Conservation (phyloP, 2,888 invertebrate genomes). For the Tholera decimalis region DNA sequence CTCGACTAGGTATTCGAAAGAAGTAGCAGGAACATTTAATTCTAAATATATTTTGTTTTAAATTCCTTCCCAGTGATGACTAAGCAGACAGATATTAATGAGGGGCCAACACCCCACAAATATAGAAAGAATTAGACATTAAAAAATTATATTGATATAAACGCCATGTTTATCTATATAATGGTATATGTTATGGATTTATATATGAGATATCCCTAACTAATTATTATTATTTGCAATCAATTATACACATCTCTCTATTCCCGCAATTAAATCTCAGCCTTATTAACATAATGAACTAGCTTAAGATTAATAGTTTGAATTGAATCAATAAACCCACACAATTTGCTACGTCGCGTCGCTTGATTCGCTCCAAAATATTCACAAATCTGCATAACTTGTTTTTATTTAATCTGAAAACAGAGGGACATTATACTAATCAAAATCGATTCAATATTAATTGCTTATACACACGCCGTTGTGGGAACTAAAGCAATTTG, state of each 20-base stretch:
- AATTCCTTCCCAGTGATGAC: too few relatives aligned
- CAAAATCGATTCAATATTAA: conserved; percentile 13
- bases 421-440: background rate
- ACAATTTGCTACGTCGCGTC: conserved; percentile 9
- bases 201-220: conserved; percentile 10
- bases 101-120: background rate
- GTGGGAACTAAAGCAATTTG: background rate
- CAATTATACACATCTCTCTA: conserved; percentile 47
- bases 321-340: conserved; percentile 37
- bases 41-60: too few relatives aligned
- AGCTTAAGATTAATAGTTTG: conserved; percentile 27
- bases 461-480: background rate
- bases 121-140: background rate
- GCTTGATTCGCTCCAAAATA: conserved; percentile 30
- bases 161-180: background rate
- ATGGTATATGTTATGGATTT: background rate
- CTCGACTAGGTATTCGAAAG: too few relatives aligned
- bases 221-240: conserved; percentile 45
- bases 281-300: conserved; percentile 51
- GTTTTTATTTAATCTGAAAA: conserved; percentile 22
- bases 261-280: conserved; percentile 30
- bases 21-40: too few relatives aligned
- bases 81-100: too few relatives aligned
- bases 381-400: conserved; percentile 18
- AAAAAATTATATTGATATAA: background rate